These are phyloP conservation scores for Thymelicus lineola DNA, from an alignment of 2,888 invertebrate genomes.

Conservation along the genomic window DNA sequence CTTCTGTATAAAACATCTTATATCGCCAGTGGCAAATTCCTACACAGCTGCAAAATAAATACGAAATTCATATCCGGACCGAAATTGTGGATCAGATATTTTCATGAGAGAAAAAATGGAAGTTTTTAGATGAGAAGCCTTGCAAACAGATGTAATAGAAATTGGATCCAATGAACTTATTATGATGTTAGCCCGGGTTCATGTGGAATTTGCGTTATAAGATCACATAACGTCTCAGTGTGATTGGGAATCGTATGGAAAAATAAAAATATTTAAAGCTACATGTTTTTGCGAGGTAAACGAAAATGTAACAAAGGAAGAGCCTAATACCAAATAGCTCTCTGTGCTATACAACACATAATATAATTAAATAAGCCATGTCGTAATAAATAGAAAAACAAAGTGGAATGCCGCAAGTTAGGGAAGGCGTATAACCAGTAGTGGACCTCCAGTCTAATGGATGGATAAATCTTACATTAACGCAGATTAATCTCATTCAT, in stretches of 20 bases:
- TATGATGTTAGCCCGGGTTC: neutral
- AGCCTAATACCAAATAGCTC: too few species aligned
- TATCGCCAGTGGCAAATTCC: neutral
- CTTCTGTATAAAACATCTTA: neutral
- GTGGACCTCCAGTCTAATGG: too few species aligned
- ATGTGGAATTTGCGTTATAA: slow-evolving; percentile 8
- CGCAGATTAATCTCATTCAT: neutral
- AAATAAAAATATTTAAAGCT: neutral
- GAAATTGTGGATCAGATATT: slow-evolving; percentile 33
- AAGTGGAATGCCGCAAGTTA: too few species aligned
- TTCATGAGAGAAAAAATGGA: slow-evolving; percentile 32
- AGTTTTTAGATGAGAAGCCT: slow-evolving; percentile 26
- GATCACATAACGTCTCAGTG: neutral
- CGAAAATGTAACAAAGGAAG: too few species aligned
- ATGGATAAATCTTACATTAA: too few species aligned
- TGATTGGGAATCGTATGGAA: neutral
- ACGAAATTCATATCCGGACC: slow-evolving; percentile 24
- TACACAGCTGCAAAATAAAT: slow-evolving; percentile 22
- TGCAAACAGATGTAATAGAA: slow-evolving; percentile 25
- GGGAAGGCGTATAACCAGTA: too few species aligned
- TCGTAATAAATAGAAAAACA: too few species aligned
- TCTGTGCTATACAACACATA: too few species aligned
- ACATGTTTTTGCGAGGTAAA: neutral
- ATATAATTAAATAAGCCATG: too few species aligned
- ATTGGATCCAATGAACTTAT: slow-evolving; percentile 24